Percentiles rank a stretch among this genome's conserved stretches.
phyloP scores from a whole-genome alignment of 2,797 vertebrate genomes.

The Adelosebastes latens region DNA sequence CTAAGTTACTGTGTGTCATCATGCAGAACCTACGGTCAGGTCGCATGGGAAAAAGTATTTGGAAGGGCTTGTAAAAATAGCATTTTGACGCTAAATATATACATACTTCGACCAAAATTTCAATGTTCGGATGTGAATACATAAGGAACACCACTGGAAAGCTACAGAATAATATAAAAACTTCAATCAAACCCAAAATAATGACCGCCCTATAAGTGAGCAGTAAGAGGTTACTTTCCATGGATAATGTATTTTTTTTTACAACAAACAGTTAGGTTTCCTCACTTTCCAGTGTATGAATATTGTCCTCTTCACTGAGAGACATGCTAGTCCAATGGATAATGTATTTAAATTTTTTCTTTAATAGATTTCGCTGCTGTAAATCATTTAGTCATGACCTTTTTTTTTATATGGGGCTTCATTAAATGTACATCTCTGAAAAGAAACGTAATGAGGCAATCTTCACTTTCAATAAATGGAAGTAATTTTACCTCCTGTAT shows the following conservation, averaged over 20 bases:
- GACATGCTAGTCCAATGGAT: too few relatives aligned
- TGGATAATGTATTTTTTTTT: background rate
- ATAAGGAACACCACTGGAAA: background rate
- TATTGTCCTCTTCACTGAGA: too few relatives aligned
- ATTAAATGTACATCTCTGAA: conserved; percentile 10
- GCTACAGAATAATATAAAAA: background rate
- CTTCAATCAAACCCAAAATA: background rate
- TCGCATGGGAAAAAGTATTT: too few relatives aligned
- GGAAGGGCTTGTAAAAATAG: too few relatives aligned
- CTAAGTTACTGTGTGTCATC: background rate
- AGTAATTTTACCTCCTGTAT: conserved; percentile 4
- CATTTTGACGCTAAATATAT: fast-evolving
- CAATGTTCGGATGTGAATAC: too few relatives aligned
- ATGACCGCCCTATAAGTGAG: background rate
- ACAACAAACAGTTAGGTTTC: too few relatives aligned
- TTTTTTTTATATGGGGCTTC: background rate
- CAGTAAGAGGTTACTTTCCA: background rate
- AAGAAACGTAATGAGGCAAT: background rate
- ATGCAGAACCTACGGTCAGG: too few relatives aligned
- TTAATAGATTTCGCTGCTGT: background rate
- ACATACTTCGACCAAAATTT: too few relatives aligned
- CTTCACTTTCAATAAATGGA: conserved; percentile 12
- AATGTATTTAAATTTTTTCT: background rate
- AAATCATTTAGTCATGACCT: background rate
- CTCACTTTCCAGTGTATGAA: too few relatives aligned